Evolutionary conservation across 2,797 vertebrate genomes (phyloP).

Genomic region (Falco concolor): DNA sequence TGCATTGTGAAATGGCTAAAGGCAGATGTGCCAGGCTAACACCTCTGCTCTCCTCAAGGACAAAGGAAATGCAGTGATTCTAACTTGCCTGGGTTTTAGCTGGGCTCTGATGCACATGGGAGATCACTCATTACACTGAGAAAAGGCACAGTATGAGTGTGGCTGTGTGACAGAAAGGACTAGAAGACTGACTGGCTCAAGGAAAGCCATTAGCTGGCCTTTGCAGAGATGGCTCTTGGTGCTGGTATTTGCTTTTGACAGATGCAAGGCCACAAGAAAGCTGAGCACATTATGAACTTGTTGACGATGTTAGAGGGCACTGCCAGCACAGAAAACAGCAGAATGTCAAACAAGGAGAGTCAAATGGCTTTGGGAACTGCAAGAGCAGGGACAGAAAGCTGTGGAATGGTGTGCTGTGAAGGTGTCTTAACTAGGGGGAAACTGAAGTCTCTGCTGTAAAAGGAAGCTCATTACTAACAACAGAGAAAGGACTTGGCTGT

Average conservation of each 20-base stretch:
- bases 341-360: background rate
- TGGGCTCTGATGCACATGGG: background rate
- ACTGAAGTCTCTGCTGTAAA: background rate
- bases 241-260: background rate
- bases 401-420: background rate
- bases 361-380: background rate
- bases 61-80: accelerated
- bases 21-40: background rate
- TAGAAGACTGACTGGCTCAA: background rate
- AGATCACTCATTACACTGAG: background rate
- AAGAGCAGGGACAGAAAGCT: background rate
- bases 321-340: background rate
- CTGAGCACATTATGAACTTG: background rate
- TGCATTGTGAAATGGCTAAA: background rate
- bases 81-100: background rate
- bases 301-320: background rate
- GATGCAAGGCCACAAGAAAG: background rate
- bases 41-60: background rate
- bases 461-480: background rate
- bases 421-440: background rate
- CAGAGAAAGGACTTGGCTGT: background rate
- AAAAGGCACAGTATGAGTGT: background rate
- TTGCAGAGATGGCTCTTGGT: background rate
- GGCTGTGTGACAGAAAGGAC: background rate
- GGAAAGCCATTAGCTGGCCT: background rate